phyloP scores from a whole-genome alignment of 2,797 vertebrate species.

The Pangasius krempfi region DNA sequence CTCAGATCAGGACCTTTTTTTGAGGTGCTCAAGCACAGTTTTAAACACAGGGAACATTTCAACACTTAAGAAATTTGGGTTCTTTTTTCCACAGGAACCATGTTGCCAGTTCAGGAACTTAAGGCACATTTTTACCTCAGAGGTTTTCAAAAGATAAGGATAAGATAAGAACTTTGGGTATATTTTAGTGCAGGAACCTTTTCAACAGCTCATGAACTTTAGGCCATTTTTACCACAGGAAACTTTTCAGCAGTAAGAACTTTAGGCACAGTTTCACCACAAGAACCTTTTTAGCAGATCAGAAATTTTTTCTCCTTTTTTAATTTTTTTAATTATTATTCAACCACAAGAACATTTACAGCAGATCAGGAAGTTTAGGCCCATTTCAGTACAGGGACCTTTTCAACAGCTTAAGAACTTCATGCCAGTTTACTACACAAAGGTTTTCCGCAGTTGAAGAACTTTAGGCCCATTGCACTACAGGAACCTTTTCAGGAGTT shows the following conservation, averaged over 20 bases:
- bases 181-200: neutral
- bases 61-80: neutral
- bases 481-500: neutral
- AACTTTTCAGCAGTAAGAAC: neutral
- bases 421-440: neutral
- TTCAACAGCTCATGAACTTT: neutral
- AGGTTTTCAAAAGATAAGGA: neutral
- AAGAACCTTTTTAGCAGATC: neutral
- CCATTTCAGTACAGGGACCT: neutral
- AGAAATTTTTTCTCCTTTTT: neutral
- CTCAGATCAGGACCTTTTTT: too few species aligned
- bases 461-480: neutral
- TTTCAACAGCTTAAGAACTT: neutral
- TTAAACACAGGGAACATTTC: neutral
- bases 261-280: neutral
- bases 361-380: neutral
- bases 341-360: too few species aligned
- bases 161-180: neutral
- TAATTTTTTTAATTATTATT: too few species aligned
- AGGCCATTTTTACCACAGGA: neutral
- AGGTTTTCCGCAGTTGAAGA: neutral
- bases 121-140: neutral
- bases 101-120: neutral
- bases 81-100: neutral
- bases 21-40: neutral